Percentiles rank a stretch among this genome's conserved stretches.
Conservation (phyloP, 2,797 vertebrate genomes). For the Tinamus major region DNA sequence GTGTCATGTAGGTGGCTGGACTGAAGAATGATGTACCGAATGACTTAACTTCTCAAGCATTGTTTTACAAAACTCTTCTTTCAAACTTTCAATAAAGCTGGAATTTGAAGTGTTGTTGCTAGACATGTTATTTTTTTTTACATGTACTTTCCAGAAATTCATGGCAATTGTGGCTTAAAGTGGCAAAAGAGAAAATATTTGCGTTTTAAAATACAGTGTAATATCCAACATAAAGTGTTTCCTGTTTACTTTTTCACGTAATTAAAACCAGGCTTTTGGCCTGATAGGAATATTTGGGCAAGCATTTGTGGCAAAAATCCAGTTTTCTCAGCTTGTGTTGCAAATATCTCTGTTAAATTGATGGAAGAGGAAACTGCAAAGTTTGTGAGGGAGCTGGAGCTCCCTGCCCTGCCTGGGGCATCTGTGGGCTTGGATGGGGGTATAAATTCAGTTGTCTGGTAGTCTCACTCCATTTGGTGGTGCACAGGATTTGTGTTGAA, state of each 20-base stretch:
- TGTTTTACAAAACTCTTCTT: not conserved
- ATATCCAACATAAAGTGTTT: not conserved
- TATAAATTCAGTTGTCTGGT: not conserved
- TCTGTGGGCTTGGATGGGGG: not conserved
- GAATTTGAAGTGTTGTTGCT: not conserved
- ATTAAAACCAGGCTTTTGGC: not conserved
- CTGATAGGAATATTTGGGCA: not conserved
- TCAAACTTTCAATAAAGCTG: not conserved
- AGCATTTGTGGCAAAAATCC: not conserved
- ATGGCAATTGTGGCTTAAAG: rapidly evolving
- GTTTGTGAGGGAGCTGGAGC: not conserved
- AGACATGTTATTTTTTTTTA: not conserved
- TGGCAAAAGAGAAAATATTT: not conserved
- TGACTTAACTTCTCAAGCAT: not conserved
- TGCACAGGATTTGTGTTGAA: rapidly evolving
- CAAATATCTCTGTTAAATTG: not conserved
- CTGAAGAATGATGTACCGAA: not conserved
- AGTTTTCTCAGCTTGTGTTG: constrained; percentile 3
- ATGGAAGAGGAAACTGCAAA: not conserved
- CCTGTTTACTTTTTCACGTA: not conserved
- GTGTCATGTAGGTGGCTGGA: not conserved
- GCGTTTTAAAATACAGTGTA: not conserved
- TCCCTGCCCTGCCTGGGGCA: not conserved
- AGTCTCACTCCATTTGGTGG: not conserved
- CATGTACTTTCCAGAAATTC: not conserved